These are phyloP conservation scores for Eidolon dupreanum DNA, from an alignment of 2,797 vertebrate genomes.

Conservation along the genomic window DNA sequence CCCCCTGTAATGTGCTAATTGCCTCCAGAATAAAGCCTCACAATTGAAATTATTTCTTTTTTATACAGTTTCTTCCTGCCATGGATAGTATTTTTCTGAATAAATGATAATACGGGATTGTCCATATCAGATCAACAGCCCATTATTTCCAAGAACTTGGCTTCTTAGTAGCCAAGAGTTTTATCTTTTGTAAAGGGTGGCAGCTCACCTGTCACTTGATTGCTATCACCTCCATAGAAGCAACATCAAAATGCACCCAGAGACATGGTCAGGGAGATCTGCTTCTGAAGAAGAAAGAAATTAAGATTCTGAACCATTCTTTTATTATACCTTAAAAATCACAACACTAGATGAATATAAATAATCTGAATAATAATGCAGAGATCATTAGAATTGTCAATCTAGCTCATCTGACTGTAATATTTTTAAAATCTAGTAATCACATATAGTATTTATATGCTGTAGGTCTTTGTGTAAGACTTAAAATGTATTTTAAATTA, in stretches of 20 bases:
- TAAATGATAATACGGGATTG: slow-evolving; percentile 61
- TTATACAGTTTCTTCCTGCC: slow-evolving; percentile 53
- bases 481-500: background rate
- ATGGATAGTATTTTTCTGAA: slow-evolving; percentile 60
- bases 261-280: background rate
- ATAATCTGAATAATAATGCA: background rate
- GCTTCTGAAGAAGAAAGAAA: background rate
- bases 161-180: background rate
- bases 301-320: background rate
- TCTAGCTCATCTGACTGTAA: background rate
- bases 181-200: background rate
- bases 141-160: slow-evolving; percentile 50
- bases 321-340: background rate
- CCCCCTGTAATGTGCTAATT: slow-evolving; percentile 68
- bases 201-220: background rate
- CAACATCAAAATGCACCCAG: background rate
- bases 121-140: slow-evolving; percentile 67
- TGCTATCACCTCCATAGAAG: background rate
- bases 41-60: slow-evolving; percentile 80
- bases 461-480: background rate
- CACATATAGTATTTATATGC: background rate
- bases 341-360: background rate
- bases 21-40: background rate
- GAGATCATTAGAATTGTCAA: background rate
- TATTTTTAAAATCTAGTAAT: background rate